These are phyloP conservation scores for Arenaria interpres DNA, from an alignment of 2,113 vertebrate species.

Conservation along the genomic window DNA sequence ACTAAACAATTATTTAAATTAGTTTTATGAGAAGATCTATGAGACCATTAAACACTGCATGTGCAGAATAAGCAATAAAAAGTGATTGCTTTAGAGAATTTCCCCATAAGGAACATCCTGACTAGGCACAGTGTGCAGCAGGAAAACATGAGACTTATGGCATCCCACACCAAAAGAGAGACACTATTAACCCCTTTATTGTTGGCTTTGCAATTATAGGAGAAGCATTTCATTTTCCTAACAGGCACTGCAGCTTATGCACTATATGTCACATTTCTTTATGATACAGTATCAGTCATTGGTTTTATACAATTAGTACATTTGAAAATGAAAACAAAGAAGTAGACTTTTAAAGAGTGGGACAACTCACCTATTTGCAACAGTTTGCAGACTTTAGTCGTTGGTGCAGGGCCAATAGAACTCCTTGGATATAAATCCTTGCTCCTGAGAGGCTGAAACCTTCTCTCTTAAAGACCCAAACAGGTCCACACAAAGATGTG, in stretches of 20 bases:
- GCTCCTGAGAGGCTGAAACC: conserved; percentile 77
- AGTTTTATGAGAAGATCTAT: neutral
- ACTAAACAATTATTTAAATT: neutral
- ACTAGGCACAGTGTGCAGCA: conserved; percentile 49
- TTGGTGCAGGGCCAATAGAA: conserved; percentile 70
- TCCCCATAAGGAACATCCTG: conserved; percentile 24
- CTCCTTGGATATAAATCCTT: conserved; percentile 72
- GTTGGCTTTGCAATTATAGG: conserved; percentile 63
- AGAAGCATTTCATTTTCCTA: conserved; percentile 60
- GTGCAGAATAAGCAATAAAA: conserved; percentile 15
- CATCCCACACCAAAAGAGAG: conserved; percentile 64
- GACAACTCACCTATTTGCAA: conserved; percentile 80
- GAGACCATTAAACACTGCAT: neutral
- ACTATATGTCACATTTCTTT: conserved; percentile 57
- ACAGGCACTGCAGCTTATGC: conserved; percentile 44
- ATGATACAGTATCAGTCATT: conserved; percentile 57
- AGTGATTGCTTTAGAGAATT: conserved; percentile 31
- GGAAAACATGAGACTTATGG: conserved; percentile 56
- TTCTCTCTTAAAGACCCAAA: conserved; percentile 77
- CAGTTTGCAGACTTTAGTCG: conserved; percentile 70
- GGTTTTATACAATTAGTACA: conserved; percentile 39
- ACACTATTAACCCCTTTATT: conserved; percentile 70
- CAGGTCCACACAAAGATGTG: conserved; percentile 70
- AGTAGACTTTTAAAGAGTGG: conserved; percentile 60
- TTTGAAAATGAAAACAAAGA: conserved; percentile 49